Base-by-base conservation (phyloP, 1,140 invertebrate species). In the Elymnias hypermnestra region DNA sequence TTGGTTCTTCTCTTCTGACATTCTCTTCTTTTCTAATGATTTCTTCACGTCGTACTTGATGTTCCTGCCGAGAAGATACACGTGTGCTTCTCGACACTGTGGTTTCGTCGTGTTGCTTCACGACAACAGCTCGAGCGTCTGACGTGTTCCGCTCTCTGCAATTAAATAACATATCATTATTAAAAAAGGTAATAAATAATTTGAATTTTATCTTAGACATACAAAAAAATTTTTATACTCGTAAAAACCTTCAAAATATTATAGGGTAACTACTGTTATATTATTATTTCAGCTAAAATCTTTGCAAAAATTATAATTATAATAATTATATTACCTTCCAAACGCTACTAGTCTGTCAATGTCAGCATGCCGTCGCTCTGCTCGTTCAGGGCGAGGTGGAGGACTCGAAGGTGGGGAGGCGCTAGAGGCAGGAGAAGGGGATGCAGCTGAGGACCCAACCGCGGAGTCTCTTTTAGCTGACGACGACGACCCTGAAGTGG, bases 31-130 rank as follows among this genome's bases (percentile, higher is more conserved):
- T 90, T 85, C 8, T 86, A 5, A 17, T 43, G 33, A 40, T 46
- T 86, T 88, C 14, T 19, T 68, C 57, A 54, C 42, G 54, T 39
- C 57, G 48, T 1, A 40, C 35, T 25, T 19, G 52, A 3, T 61
- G 54, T 9, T 72, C 67, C 6, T 60, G 49, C 29, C 50, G 43
- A 17, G 41, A 48, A 23, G 47, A 50, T 51, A 57, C 38, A 52
- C 64, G 12, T 8, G 45, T 49, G 10, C 26, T n/a, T n/a, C n/a
- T 37, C 18, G 59, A 51, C 0, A 89, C 86, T 13, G 89, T 88
- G 26, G 87, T 88, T 25, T 82, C 77, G 52, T 84, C 81, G 43
- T 81, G 77, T 29, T 81, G 75, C 8, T 77, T 51, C 2, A 82
- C 63, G 12, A 82, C 59, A 0, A 81, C 77, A 8, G 78, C 81